Evolutionary conservation across 2,888 invertebrate genomes (phyloP).

Genomic region (Drepana falcataria): DNA sequence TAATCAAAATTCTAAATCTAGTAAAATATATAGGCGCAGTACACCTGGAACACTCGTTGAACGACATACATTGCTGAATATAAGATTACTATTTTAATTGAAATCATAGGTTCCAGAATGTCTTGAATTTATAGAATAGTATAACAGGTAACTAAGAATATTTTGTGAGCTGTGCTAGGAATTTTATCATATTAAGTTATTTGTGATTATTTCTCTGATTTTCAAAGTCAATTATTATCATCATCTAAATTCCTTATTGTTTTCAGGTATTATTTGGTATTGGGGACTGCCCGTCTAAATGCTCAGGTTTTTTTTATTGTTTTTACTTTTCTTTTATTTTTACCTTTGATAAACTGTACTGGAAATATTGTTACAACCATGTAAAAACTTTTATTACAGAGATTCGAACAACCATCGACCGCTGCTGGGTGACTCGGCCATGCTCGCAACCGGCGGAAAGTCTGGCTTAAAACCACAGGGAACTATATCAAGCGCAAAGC

Average conservation of each 20-base stretch:
- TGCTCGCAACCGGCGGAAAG: conserved; percentile 88
- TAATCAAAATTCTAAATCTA: too few species aligned
- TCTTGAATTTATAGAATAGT: too few species aligned
- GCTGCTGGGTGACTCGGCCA: conserved; percentile 94
- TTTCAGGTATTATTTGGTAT: conserved; percentile 14
- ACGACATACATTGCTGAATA: too few species aligned
- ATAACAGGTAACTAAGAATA: too few species aligned
- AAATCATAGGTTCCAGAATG: too few species aligned
- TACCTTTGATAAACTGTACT: background rate
- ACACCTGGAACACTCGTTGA: too few species aligned
- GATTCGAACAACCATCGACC: conserved; percentile 96
- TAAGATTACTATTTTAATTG: too few species aligned
- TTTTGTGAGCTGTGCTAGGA: too few species aligned
- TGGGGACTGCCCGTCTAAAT: conserved; percentile 2
- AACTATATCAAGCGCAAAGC: conserved; percentile 92
- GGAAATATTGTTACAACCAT: too few species aligned
- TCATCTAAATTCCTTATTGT: conserved; percentile 9
- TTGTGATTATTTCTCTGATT: too few species aligned
- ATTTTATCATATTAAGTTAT: too few species aligned
- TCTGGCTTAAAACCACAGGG: conserved; percentile 91
- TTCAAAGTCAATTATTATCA: conserved; percentile 4
- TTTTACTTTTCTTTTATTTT: conserved; percentile 10
- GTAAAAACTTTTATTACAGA: conserved; percentile 58
- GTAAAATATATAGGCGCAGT: too few species aligned
- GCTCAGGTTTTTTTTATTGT: conserved; percentile 17